Conservation (phyloP, 2,113 vertebrate genomes). For the Sus scrofa region T2T-Sscrofa CM000825.6:60432501-60433000, state of each 20-base stretch:
- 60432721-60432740: too few relatives aligned
- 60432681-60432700: too few relatives aligned
- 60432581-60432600: not conserved
- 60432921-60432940: not conserved
- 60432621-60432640: not conserved
- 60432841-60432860: too few relatives aligned
- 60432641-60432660: not conserved
- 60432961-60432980: not conserved
- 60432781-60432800: too few relatives aligned
- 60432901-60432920: accelerated
- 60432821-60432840: too few relatives aligned
- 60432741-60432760: too few relatives aligned
- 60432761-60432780: too few relatives aligned
- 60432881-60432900: not conserved
- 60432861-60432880: accelerated
- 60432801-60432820: too few relatives aligned
- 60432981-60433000: not conserved
- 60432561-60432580: not conserved
- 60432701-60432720: too few relatives aligned
- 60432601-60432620: not conserved
- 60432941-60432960: not conserved
- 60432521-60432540: not conserved
- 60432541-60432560: not conserved
- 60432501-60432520: not conserved
- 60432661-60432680: too few relatives aligned